Conservation (phyloP, 2,888 invertebrate species). For the Cataglyphis rosenhaueri region DNA sequence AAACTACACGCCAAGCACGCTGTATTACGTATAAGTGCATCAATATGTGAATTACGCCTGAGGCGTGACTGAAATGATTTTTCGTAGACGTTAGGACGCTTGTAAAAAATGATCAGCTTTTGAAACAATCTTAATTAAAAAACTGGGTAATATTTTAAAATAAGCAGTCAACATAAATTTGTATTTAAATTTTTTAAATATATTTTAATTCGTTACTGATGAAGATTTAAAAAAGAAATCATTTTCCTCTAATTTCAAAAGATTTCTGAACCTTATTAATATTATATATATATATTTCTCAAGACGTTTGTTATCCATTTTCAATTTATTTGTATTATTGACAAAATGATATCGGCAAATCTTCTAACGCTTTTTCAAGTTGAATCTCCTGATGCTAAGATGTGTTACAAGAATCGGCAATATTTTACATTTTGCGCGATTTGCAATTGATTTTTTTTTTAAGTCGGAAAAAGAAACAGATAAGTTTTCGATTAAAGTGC, state of each 20-base stretch:
- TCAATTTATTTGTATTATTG: background rate
- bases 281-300: background rate
- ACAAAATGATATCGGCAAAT: conserved; percentile 3
- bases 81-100: background rate
- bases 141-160: background rate
- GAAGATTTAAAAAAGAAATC: background rate
- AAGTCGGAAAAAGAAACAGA: background rate
- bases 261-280: background rate
- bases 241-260: too few species aligned
- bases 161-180: background rate
- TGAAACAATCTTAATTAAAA: background rate
- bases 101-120: background rate
- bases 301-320: background rate
- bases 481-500: conserved; percentile 41
- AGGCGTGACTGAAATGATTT: conserved; percentile 27
- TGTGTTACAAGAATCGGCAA: background rate
- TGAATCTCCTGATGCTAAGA: background rate
- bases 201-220: background rate
- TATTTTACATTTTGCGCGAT: conserved; percentile 5
- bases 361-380: background rate
- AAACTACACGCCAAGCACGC: conserved; percentile 29
- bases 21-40: conserved; percentile 27
- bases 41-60: conserved; percentile 9
- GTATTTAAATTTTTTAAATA: background rate
- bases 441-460: conserved; percentile 22